Evolutionary conservation across 2,888 invertebrate species (phyloP), one percentile per base, ranked within the genome.

Genomic region (Melikaiella ostensackeni): DNA sequence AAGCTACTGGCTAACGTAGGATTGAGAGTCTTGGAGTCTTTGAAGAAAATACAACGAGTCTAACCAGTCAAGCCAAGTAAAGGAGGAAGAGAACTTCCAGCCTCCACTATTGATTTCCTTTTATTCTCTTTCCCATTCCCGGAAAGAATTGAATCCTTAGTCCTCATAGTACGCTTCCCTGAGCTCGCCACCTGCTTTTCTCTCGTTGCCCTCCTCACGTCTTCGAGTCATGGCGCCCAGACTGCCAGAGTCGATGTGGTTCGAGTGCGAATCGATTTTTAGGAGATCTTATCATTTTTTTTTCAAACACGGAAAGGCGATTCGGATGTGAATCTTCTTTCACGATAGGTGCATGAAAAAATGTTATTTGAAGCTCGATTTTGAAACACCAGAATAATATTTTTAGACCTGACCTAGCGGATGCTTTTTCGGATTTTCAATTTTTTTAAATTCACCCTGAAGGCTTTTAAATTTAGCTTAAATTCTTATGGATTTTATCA

Each of bases 141-240:
- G 75, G 80, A 84, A 88, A 87, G 88, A 90, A 91, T 90, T 88
- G 89, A 90, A 90, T 89, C 87, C 87, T 88, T 86, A 85, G 84
- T 86, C 86, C 83, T 81, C 81, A 57, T 80, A 81, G 84, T 80
- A 81, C 84, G 84, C 82, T 84, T 81, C 80, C 75, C 81, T 81
- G 81, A 81, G 82, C 83, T 84, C 81, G 77, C 79, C 84, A 81
- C 82, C 82, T 85, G 83, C 79, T 80, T 75, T 83, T 84, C 80
- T 80, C 78, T 82, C 78, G 77, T 46, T 46, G 46, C 46, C 70
- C 30, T 70, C 16, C 16, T 42, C 50, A 70, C 42, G 42, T 33
- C 50, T 46, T 70, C 70, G 50, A 70, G 30, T 70, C 70, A 70
- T 30, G 70, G 27, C 70, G 46, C 50, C 30, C 50, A 55, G 21